phyloP scores from a whole-genome alignment of 2,888 invertebrate species.

The Lottia gigantea region DNA sequence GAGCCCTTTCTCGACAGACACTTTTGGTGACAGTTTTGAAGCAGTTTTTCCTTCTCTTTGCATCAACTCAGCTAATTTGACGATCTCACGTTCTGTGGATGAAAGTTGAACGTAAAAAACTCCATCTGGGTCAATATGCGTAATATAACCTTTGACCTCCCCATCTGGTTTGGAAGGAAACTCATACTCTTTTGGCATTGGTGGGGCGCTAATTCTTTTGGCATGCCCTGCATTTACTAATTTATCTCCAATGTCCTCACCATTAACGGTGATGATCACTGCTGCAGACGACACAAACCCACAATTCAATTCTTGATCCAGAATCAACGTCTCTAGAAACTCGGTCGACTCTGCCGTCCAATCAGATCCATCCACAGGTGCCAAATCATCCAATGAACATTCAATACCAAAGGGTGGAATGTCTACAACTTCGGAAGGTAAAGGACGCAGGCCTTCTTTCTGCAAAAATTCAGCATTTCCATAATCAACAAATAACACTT shows the following conservation, averaged over 20 bases:
- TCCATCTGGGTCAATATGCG: constrained; percentile 41
- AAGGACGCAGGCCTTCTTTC: constrained; percentile 23
- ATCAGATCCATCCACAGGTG: constrained; percentile 32
- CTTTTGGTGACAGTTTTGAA: not conserved
- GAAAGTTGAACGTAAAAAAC: constrained; percentile 46
- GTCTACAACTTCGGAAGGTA: constrained; percentile 27
- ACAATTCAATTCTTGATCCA: constrained; percentile 43
- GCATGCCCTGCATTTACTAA: constrained; percentile 15
- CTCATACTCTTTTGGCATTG: constrained; percentile 10
- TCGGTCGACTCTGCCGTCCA: constrained; percentile 46
- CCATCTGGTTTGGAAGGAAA: constrained; percentile 20
- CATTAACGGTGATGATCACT: constrained; percentile 34
- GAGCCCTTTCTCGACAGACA: constrained; percentile 6
- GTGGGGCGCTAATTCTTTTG: not conserved
- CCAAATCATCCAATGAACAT: constrained; percentile 40
- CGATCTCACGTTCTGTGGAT: constrained; percentile 34
- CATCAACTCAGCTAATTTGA: constrained; percentile 31
- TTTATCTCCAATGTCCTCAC: constrained; percentile 30
- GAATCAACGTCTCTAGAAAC: constrained; percentile 41
- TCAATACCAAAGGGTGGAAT: constrained; percentile 26
- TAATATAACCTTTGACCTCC: constrained; percentile 26
- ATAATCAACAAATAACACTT: constrained; percentile 58
- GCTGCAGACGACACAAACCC: constrained; percentile 31
- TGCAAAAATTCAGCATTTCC: constrained; percentile 52
- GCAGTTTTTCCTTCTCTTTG: constrained; percentile 18